These are phyloP conservation scores for Heliconius hortense DNA, from an alignment of 2,888 invertebrate genomes.

Conservation along the genomic window DNA sequence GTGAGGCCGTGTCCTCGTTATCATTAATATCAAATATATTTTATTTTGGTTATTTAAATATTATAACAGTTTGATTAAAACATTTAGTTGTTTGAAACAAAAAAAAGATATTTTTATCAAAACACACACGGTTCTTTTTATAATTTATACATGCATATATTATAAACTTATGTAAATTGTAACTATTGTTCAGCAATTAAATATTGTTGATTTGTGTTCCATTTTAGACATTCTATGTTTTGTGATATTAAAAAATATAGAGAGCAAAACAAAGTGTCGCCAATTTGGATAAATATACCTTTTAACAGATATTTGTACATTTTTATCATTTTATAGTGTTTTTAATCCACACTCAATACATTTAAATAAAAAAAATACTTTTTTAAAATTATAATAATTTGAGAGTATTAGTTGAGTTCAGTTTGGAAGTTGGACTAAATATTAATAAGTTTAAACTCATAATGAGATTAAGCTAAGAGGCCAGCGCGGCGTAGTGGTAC, in stretches of 20 bases:
- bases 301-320: background rate
- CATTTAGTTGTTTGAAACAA: background rate
- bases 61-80: conserved; percentile 4
- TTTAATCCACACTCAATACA: no score
- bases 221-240: background rate
- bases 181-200: background rate
- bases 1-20: background rate
- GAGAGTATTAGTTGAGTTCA: no score
- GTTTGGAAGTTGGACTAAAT: no score
- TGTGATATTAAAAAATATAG: background rate
- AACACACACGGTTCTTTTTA: background rate
- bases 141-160: background rate
- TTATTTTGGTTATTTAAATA: background rate
- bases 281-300: background rate
- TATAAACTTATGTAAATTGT: background rate
- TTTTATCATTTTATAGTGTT: background rate
- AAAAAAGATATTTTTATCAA: background rate
- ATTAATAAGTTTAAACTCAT: no score
- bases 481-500: no score
- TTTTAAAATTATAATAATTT: no score
- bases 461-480: no score
- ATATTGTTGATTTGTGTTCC: background rate
- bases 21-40: background rate
- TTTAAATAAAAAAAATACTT: no score
- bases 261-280: background rate